Base-by-base conservation (phyloP, 1,140 invertebrate genomes). In the Drosophila tsacasi region DNA sequence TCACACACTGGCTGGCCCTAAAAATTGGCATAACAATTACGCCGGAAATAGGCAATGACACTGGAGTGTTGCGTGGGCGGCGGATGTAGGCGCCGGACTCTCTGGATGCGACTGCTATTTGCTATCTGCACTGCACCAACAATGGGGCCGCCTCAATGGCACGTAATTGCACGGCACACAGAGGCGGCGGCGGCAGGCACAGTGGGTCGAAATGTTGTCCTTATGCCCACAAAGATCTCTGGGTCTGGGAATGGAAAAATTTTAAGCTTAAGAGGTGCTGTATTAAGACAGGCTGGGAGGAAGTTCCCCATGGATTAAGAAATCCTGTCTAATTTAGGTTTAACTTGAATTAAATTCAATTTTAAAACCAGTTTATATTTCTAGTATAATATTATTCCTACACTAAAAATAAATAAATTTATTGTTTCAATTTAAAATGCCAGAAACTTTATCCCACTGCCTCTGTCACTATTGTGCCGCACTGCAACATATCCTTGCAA, bases 11-110 rank as follows among this genome's bases (percentile, higher is more conserved):
- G 19, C 62, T 76, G 47, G 55, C 55, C 78, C 66, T 78, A 79
- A 86, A 81, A 85, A 86, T 86, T 82, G 82, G 83, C 83, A 85
- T 86, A 85, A 85, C 82, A 85, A 85, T 85, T 85, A 86, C 82
- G 74, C 19, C 78, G 82, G 82, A 81, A 81, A 84, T 76, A 55
- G 78, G 63, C 82, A 74, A 62, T 69, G 78, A 35, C 35, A 27
- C 15, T 58, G 12, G 25, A 39, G 57, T 44, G 35, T 40, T 17
- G 30, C n/a, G 10, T 42, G 17, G 17, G 39, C 21, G 44, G 15
- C 19, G 54, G 54, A 57, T 57, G 46, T 35, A 79, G 54, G 39
- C 37, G 71, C 60, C 71, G 44, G 67, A 71, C 47, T 52, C 46
- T 32, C 46, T 47, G 71, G 30, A 74, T 50, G 67, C 49, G 49